Percentiles rank a stretch among this genome's conserved stretches.
Conservation (phyloP, 1,140 invertebrate species). For the Mamestra configurata region DNA sequence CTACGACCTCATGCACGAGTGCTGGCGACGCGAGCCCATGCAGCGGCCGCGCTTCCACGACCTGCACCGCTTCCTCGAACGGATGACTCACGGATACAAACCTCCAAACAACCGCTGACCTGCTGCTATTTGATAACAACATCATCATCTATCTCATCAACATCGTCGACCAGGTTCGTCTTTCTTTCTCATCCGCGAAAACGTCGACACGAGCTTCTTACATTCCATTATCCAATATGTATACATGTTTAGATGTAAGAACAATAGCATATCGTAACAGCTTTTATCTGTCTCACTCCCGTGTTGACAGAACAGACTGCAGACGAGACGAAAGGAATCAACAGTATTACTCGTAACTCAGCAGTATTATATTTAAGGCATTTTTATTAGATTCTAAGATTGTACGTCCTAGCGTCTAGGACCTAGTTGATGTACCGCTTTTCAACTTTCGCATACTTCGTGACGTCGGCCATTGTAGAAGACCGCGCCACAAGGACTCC, state of each 20-base stretch:
- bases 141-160: not conserved
- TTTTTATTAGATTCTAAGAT: constrained; percentile 62
- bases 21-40: constrained; percentile 95
- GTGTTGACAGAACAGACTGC: constrained; percentile 69
- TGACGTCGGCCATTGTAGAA: constrained; percentile 8
- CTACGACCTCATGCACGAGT: constrained; percentile 97
- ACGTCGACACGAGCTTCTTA: constrained; percentile 60
- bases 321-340: constrained; percentile 67
- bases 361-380: constrained; percentile 69
- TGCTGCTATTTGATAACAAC: not conserved
- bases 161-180: constrained; percentile 6
- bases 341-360: constrained; percentile 77
- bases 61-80: constrained; percentile 96
- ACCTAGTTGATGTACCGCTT: constrained; percentile 57
- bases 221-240: constrained; percentile 15
- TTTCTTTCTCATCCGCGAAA: not conserved
- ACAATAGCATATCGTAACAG: constrained; percentile 39
- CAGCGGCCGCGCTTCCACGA: constrained; percentile 96
- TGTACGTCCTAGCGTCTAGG: constrained; percentile 50
- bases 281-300: constrained; percentile 31
- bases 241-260: constrained; percentile 56
- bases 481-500: not conserved
- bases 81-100: constrained; percentile 96
- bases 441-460: constrained; percentile 36
- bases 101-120: constrained; percentile 80